Evolutionary conservation across 2,888 invertebrate species (phyloP), one percentile per base, ranked within the genome.

Genomic region (Stomorhina lunata): DNA sequence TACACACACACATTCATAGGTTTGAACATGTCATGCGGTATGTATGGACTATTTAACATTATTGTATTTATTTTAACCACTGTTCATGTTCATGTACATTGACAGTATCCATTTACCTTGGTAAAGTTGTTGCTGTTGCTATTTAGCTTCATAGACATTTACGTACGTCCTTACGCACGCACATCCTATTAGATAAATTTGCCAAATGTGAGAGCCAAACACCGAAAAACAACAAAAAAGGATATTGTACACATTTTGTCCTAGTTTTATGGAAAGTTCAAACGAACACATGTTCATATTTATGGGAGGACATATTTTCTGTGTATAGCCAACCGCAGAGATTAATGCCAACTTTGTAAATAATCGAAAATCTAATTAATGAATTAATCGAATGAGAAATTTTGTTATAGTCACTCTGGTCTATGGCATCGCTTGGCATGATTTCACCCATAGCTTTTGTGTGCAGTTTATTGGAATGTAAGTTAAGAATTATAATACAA

Each of bases 371-470:
- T 63, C 53, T 69, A 77, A 61, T 77, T 69, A 69, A 77, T 77
- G 76, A 77, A 69, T 77, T 69, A 69, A 77, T 77, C 40, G 53
- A 69, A 69, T 61, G 40, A 77, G 68, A 68, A 61, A 50, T 68
- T 50, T 76, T 43, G 57, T 59, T 77, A 32, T 48, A 32, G 50
- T 45, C 32, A 37, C 12, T 63, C 25, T n/a, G n/a, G n/a, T n/a
- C n/a, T n/a, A 25, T 32, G 20, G 45, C 25, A 34, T 43, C 45
- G 29, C 9, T 45, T 55, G 57, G 45, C 75, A 65, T 45, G 32
- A 66, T 45, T 75, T 45, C 43, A n/a, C n/a, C n/a, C n/a, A n/a
- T 22, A 34, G 32, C 66, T 45, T 55, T 55, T 57, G 45, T 57
- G 34, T 55, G 15, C 34, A 55, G 45, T 37, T 72, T 27, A 72